Conservation (phyloP, 2,797 vertebrate species). For the Botia kubotai region DNA sequence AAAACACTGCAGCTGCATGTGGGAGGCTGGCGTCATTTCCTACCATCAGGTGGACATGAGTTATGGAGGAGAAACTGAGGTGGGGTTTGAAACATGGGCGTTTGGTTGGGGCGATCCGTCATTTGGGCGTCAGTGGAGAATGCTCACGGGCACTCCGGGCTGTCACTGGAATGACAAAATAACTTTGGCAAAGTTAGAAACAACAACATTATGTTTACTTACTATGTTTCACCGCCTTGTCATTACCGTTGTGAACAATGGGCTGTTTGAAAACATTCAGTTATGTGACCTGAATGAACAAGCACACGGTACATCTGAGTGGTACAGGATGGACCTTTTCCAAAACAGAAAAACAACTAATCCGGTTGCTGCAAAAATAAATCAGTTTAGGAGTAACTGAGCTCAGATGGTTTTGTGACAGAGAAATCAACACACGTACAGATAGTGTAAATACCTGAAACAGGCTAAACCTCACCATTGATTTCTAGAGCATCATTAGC, state of each 20-base stretch:
- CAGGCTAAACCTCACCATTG: background rate
- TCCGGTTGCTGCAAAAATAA: no score
- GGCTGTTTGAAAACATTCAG: background rate
- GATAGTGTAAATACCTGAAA: background rate
- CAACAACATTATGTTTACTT: background rate
- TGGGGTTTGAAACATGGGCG: background rate
- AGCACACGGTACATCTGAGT: background rate
- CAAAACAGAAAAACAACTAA: no score
- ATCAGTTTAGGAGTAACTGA: background rate
- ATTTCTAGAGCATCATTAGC: background rate
- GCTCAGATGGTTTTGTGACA: background rate
- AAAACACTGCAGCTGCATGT: background rate
- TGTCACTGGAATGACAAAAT: conserved; percentile 2
- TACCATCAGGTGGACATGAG: background rate
- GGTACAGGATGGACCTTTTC: background rate
- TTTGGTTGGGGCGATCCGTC: background rate
- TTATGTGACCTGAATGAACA: background rate
- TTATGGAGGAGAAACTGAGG: background rate
- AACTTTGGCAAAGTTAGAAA: background rate
- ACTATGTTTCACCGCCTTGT: background rate
- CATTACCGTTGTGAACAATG: background rate
- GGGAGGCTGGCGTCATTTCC: no score
- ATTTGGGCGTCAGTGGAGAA: background rate
- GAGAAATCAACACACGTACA: no score
- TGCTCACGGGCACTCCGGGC: background rate